Base-by-base conservation (phyloP, 2,888 invertebrate species). In the Amaurobius ferox region DNA sequence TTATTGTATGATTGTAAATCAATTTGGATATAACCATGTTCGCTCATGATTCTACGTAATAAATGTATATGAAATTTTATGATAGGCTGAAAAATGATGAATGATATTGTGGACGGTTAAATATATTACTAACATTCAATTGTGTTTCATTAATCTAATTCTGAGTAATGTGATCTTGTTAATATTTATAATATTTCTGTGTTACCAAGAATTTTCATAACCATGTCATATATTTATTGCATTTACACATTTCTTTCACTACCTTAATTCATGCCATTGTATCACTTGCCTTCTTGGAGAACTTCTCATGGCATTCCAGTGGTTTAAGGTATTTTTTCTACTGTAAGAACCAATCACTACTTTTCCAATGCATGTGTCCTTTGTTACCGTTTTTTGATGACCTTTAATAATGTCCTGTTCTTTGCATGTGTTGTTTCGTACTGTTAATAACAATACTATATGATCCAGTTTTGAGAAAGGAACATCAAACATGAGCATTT, bases 401-500 rank as follows among this genome's bases (percentile, higher is more conserved):
- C 66, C 79, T n/a, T 32, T 39, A 19, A 62, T 64, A 40, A 9
- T 19, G 9, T 5, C 30, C 0, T 30, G 16, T 1, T 19, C 39
- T 19, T 44, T 61, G 9, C 9, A 19, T 28, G 35, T 6, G 9
- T 67, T 77, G 23, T 32, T 32, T 40, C 71, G 67, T 6, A 86
- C 61, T n/a, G 79, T 73, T 11, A 86, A n/a, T 3, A 86, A 23
- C n/a, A 86, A 55, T 5, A 74, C 64, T 1, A 86, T 29, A 11
- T 71, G 39, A n/a, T 79, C 79, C 19, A 86, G 70, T 28, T 86
- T 86, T 9, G 86, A 64, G 35, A 48, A 55, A 0, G 86, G 86
- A 19, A 79, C 79, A 32, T 86, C 86, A 64, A 86, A 86, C 86
- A 86, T 86, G 11, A 86, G 35, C 86, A 86, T 86, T 71, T 86